Evolutionary conservation across 2,797 vertebrate genomes (phyloP).

Genomic region (Melanotaenia parkinsoni): DNA sequence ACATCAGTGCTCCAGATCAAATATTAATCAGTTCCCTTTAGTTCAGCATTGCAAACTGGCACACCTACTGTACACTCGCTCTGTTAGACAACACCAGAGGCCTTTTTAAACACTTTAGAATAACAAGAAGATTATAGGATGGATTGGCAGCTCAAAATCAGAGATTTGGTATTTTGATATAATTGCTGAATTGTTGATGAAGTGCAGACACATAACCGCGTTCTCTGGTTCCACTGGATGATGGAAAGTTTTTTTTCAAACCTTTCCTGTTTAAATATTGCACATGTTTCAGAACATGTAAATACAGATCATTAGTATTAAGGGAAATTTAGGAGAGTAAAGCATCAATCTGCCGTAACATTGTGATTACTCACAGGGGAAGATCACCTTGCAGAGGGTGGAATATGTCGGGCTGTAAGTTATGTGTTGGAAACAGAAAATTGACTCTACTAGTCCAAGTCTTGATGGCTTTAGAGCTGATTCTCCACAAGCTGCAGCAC

Average conservation of each 20-base stretch:
- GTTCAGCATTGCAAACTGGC: constrained; percentile 44
- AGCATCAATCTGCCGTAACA: too few relatives aligned
- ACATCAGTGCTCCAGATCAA: constrained; percentile 22
- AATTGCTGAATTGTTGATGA: not conserved
- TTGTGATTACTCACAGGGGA: too few relatives aligned
- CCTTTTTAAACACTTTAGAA: constrained; percentile 72
- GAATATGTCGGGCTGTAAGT: too few relatives aligned
- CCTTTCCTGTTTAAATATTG: not conserved
- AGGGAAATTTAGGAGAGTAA: too few relatives aligned
- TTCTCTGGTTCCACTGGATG: not conserved
- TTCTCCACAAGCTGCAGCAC: too few relatives aligned
- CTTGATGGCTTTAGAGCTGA: too few relatives aligned
- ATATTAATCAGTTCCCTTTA: constrained; percentile 38
- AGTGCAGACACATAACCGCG: not conserved
- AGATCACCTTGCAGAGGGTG: too few relatives aligned
- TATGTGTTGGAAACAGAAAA: too few relatives aligned
- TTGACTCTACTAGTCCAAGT: too few relatives aligned
- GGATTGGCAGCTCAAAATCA: not conserved
- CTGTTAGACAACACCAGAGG: constrained; percentile 59
- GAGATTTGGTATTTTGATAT: not conserved
- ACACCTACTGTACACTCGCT: not conserved
- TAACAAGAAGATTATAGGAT: constrained; percentile 23
- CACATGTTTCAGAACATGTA: not conserved
- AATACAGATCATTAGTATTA: too few relatives aligned
- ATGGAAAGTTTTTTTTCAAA: not conserved